Evolutionary conservation across 2,888 invertebrate genomes (phyloP), one percentile per base, ranked within the genome.

Genomic region (Melinopterus prodromus): DNA sequence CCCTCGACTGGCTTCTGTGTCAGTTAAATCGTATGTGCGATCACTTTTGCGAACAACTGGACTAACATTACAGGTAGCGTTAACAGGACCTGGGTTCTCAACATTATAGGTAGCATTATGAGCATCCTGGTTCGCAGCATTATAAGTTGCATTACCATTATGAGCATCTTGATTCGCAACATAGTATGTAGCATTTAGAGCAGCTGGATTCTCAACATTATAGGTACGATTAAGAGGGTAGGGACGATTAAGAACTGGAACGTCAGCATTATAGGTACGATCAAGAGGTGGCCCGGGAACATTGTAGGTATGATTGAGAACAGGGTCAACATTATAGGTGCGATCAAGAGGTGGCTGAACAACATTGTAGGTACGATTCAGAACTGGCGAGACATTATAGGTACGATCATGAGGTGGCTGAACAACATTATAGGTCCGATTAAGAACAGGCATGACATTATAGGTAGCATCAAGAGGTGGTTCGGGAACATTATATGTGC

Each of bases 401-500:
- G 72, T 72, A 16, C 26, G 72, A 72, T 72, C n/a, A 12, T 16
- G 72, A 72, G 72, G 38, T 38, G 38, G 72, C 16, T 9, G 26
- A 15, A 16, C 15, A 16, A 72, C 26, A 72, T 72, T 16, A 16
- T 14, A 72, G 14, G 72, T 72, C 6, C 72, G 72, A 72, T 72
- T 16, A 14, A 35, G 14, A 72, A 16, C 6, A 2, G 15, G 72
- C 9, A 12, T 26, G 6, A n/a, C 16, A 26, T 69, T 37, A 37
- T 16, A 15, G 35, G 16, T 75, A n/a, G n/a, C 9, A 16, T 12
- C 6, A 36, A 26, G 16, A 6, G n/a, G 72, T 37, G 9, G 72
- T 72, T 72, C 16, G 14, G 72, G 72, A 16, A 72, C 16, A 72
- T 72, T 16, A 16, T 35, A 72, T 35, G 72, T 72, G 16, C 72